Conservation (phyloP, 2,113 vertebrate genomes). For the Pomatorhinus ruficollis region DNA sequence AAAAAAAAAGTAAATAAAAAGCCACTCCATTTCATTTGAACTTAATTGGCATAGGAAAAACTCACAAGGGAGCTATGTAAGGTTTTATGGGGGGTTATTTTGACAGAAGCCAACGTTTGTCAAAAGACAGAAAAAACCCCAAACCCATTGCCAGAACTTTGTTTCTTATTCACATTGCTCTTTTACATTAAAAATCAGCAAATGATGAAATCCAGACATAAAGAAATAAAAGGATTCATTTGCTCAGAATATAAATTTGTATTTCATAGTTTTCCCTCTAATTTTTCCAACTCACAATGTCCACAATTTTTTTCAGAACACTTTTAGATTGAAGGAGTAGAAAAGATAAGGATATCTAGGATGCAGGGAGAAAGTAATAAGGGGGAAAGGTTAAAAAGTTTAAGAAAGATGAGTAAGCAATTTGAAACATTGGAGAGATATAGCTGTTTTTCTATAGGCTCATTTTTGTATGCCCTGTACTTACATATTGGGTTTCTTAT, state of each 20-base stretch:
- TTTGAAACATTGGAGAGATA: neutral
- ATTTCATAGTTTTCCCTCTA: neutral
- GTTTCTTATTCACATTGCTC: neutral
- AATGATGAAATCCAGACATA: slow-evolving; percentile 10
- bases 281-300: neutral
- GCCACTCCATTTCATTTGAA: neutral
- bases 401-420: neutral
- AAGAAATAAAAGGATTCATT: neutral
- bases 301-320: neutral
- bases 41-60: neutral
- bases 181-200: neutral
- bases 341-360: neutral
- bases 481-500: neutral
- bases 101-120: neutral
- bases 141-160: neutral
- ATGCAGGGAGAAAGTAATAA: neutral
- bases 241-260: neutral
- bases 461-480: neutral
- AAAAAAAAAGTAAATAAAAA: neutral
- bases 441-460: neutral
- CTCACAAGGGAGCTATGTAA: neutral
- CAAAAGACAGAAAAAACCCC: neutral
- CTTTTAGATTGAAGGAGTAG: neutral
- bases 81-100: neutral
- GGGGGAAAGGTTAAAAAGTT: neutral